phyloP scores from a whole-genome alignment of 2,113 vertebrate genomes.

The Ageneiosus marmoratus region DNA sequence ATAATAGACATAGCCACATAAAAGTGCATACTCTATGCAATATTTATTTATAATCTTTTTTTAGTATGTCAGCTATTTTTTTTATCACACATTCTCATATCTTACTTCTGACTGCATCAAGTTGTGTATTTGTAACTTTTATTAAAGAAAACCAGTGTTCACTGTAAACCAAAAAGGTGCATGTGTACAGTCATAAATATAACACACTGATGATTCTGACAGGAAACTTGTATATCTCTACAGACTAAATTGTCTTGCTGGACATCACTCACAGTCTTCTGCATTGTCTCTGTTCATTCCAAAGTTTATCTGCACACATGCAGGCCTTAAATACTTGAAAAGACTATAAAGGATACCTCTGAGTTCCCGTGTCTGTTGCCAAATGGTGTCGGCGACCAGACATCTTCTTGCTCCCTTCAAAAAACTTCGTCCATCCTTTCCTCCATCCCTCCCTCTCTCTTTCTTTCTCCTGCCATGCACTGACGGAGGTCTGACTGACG shows the following conservation, averaged over 20 bases:
- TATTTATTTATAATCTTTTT: neutral
- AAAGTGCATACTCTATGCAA: neutral
- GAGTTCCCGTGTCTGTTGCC: conserved; percentile 21
- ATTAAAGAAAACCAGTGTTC: neutral
- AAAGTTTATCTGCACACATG: conserved; percentile 20
- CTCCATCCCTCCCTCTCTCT: conserved; percentile 6
- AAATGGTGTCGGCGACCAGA: conserved; percentile 26
- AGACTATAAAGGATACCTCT: conserved; percentile 43
- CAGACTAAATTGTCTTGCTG: conserved; percentile 3
- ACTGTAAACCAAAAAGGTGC: neutral
- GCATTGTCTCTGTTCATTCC: neutral
- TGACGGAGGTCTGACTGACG: conserved; percentile 39
- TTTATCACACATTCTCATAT: neutral
- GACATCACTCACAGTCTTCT: neutral
- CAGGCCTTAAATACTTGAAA: conserved; percentile 42
- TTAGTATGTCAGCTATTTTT: neutral
- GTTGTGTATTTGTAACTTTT: neutral
- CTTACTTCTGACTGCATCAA: neutral
- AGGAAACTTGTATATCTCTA: neutral
- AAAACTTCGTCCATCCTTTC: conserved; percentile 35
- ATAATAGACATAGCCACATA: neutral
- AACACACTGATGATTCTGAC: neutral
- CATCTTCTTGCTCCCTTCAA: conserved; percentile 24
- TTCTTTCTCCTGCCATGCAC: conserved; percentile 21
- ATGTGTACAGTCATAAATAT: neutral